Evolutionary conservation across 2,113 vertebrate genomes (phyloP), one percentile per base, ranked within the genome.

Genomic region (Mustela nigripes): DNA sequence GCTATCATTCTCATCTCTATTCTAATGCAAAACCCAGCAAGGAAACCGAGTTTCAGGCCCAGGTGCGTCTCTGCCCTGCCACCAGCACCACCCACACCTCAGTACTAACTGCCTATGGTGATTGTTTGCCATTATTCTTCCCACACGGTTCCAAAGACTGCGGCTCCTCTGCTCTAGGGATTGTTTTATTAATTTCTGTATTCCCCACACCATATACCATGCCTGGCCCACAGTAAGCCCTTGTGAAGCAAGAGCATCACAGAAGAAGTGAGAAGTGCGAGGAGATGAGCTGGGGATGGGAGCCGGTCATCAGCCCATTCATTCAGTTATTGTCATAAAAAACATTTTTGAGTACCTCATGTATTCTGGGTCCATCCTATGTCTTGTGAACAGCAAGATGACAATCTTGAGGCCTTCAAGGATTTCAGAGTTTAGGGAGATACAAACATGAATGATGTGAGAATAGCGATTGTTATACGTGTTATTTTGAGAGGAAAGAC

Each of bases 401-500:
- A 69, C 39, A 56, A 10, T 31, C 16, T 24, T 69, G 60, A 93
- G 50, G 16, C 16, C 28, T 53, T 79, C 28, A 69, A 78, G 67
- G 45, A 92, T 4, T 4, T 94, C 62, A 62, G 39, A 89, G 69
- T 94, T 86, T 53, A 80, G 36, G 53, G 82, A 94, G 42, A 80
- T 67, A 36, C 0, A 58, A 56, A 83, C 18, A 67, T 39, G 56
- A 87, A 74, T 63, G 67, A 67, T 48, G 0, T n/a, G 83, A 53
- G 33, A 39, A 19, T 28, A 45, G 22, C 56, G 36, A 56, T 33
- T 42, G 14, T 56, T 89, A 80, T 4, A 79, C 26, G 36, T 19
- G n/a, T 85, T 96, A 63, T 78, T 87, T 86, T 94, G 63, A 94
- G 71, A 89, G 63, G 73, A 89, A 94, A 84, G n/a, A 71, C 33